phyloP scores from a whole-genome alignment of 2,797 vertebrate species.

The Trachops cirrhosus region DNA sequence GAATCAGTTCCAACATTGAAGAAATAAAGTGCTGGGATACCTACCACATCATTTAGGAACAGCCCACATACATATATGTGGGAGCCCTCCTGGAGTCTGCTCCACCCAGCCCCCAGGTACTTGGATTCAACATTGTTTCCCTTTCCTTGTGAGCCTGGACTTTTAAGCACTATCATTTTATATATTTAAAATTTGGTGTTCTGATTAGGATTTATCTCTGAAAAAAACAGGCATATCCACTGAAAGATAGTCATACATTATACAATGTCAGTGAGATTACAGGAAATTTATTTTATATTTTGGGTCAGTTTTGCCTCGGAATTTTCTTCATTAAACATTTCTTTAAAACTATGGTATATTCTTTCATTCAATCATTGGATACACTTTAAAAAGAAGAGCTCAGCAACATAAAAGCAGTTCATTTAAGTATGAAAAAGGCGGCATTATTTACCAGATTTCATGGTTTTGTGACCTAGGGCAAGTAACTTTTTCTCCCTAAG shows the following conservation, averaged over 20 bases:
- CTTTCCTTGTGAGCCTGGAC: conserved; percentile 33
- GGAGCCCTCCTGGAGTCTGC: conserved; percentile 54
- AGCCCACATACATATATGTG: background rate
- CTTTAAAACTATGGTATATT: background rate
- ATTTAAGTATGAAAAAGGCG: background rate
- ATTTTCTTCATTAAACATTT: background rate
- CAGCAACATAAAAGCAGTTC: background rate
- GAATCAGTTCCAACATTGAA: background rate
- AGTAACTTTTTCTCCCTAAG: background rate
- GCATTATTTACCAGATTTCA: background rate
- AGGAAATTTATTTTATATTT: background rate
- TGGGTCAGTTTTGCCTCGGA: background rate
- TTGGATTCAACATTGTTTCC: background rate
- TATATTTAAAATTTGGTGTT: background rate
- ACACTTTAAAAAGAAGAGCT: background rate
- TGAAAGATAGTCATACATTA: background rate
- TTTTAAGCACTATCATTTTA: background rate
- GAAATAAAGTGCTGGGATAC: background rate
- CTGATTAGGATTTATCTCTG: background rate
- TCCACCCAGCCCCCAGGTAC: conserved; percentile 14
- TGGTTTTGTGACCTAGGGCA: background rate
- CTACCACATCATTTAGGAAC: background rate
- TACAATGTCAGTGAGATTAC: background rate
- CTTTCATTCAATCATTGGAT: background rate
- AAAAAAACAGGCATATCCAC: background rate